phyloP scores from a whole-genome alignment of 2,888 invertebrate genomes.

The Tipula helvola region DNA sequence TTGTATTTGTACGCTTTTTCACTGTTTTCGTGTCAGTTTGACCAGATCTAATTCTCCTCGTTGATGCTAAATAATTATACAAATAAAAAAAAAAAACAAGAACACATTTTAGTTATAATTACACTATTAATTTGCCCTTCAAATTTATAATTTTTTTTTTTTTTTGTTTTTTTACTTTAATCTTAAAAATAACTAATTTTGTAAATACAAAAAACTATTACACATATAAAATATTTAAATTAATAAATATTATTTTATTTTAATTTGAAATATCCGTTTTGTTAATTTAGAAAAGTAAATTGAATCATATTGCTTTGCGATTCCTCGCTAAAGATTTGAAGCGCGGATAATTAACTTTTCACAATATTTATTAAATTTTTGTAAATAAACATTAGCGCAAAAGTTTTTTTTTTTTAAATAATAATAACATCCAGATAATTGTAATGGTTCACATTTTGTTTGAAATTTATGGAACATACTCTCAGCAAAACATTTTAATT shows the following conservation, averaged over 20 bases:
- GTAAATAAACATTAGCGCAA: background rate
- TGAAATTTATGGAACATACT: background rate
- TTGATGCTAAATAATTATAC: conserved; percentile 36
- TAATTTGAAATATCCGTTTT: background rate
- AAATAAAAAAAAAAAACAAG: background rate
- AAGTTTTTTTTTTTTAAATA: background rate
- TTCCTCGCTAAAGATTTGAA: background rate
- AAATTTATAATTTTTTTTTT: background rate
- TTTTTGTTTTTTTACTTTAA: background rate
- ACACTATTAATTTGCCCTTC: conserved; percentile 4
- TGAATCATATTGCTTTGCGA: background rate
- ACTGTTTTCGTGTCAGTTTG: conserved; percentile 47
- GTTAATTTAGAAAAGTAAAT: background rate
- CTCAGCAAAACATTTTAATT: background rate
- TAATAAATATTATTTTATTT: background rate
- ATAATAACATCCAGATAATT: background rate
- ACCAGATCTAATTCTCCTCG: conserved; percentile 49
- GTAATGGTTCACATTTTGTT: background rate
- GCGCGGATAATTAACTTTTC: background rate
- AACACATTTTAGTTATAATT: background rate
- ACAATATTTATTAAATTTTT: background rate
- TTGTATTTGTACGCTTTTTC: conserved; percentile 46
- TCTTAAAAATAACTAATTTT: background rate
- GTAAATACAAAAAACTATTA: background rate
- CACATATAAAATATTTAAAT: background rate